Evolutionary conservation across 2,888 invertebrate species (phyloP).

Genomic region (Orchesellides sinensis): DNA sequence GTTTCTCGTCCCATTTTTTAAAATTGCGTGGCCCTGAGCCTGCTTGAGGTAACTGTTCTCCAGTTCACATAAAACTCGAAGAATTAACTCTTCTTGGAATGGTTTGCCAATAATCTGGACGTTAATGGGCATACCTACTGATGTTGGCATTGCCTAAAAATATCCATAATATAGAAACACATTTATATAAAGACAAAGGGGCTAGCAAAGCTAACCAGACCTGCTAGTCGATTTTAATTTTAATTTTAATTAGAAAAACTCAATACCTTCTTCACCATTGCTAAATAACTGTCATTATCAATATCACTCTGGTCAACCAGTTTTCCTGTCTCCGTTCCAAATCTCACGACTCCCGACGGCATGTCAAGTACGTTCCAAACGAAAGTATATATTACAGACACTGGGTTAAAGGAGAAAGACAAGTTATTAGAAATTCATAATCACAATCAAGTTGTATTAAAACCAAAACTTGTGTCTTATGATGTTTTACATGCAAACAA

Average conservation of each 20-base stretch:
- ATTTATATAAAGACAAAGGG: too few relatives aligned
- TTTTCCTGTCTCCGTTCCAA: slow-evolving; percentile 49
- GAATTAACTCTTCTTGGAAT: slow-evolving; percentile 22
- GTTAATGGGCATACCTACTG: slow-evolving; percentile 28
- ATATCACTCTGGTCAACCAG: not conserved
- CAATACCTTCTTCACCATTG: slow-evolving; percentile 23
- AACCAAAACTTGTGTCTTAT: not conserved
- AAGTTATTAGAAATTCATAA: too few relatives aligned
- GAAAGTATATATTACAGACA: slow-evolving; percentile 26
- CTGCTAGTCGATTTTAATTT: too few relatives aligned
- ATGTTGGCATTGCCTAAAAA: not conserved
- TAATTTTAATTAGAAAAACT: not conserved
- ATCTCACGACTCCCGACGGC: slow-evolving; percentile 55
- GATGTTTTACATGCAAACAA: slow-evolving; percentile 28
- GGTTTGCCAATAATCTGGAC: slow-evolving; percentile 42
- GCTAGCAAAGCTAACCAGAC: too few relatives aligned
- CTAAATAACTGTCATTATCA: slow-evolving; percentile 34
- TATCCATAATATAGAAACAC: too few relatives aligned
- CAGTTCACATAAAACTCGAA: slow-evolving; percentile 14
- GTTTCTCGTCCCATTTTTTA: not conserved
- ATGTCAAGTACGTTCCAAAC: slow-evolving; percentile 61
- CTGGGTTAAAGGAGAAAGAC: too few relatives aligned
- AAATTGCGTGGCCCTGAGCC: too few relatives aligned
- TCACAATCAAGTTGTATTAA: not conserved
- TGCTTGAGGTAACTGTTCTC: slow-evolving; percentile 10